phyloP scores from a whole-genome alignment of 2,888 invertebrate species.

The Macrosoma leucophasiata region DNA sequence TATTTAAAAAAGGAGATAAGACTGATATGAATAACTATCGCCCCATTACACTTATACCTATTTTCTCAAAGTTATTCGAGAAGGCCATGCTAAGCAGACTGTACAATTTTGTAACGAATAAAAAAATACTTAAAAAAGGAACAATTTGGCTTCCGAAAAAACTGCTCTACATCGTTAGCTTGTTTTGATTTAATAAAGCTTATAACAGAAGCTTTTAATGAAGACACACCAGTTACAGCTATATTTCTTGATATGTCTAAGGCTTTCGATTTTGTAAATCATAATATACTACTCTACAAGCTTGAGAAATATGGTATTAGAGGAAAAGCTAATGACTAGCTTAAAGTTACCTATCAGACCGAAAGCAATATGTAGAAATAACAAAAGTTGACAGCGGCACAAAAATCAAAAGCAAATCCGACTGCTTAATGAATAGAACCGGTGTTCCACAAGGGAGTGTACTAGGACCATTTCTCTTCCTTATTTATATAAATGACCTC shows the following conservation, averaged over 20 bases:
- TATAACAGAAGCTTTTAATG: not conserved
- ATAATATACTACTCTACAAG: not conserved
- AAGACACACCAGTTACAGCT: not conserved
- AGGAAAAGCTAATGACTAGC: conserved; percentile 1
- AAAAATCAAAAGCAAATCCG: not conserved
- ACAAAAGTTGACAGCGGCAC: not conserved
- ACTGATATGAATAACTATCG: conserved; percentile 1
- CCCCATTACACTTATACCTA: conserved; percentile 2
- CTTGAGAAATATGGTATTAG: conserved; percentile 1
- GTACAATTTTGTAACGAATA: not conserved
- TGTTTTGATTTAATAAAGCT: conserved; percentile 1
- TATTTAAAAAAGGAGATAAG: not conserved
- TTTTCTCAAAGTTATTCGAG: conserved; percentile 1
- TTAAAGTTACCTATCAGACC: not conserved
- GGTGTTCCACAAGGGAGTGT: not conserved
- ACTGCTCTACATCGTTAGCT: conserved; percentile 1
- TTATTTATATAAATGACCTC: not conserved
- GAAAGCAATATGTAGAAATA: not conserved
- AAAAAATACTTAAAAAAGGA: conserved; percentile 2
- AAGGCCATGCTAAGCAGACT: conserved; percentile 2
- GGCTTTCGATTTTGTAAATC: conserved; percentile 3
- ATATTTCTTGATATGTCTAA: conserved; percentile 1
- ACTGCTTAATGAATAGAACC: not conserved
- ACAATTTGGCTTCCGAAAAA: conserved; percentile 4
- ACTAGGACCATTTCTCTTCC: too few species aligned